Evolutionary conservation across 2,113 vertebrate genomes (phyloP).

Genomic region (Patagioenas fasciata): DNA sequence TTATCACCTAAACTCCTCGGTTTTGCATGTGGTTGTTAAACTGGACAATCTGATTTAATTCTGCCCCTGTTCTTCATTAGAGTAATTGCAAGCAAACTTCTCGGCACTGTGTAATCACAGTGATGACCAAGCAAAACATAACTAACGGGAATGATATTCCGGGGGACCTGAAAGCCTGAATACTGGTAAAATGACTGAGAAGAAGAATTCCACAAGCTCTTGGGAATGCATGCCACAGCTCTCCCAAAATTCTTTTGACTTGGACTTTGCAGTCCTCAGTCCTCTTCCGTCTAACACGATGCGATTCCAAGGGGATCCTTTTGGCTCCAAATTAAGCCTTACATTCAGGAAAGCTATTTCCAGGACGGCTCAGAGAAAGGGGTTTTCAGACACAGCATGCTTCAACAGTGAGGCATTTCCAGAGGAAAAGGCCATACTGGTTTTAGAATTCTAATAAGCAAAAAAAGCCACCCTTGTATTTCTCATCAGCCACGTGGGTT

Average conservation of each 20-base stretch:
- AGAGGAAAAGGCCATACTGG: neutral
- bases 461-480: slow-evolving; percentile 8
- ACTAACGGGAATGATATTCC: neutral
- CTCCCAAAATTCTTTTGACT: neutral
- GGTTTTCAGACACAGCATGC: neutral
- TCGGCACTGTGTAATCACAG: neutral
- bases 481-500: slow-evolving; percentile 68
- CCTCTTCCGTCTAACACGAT: neutral
- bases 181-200: neutral
- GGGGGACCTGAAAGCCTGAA: neutral
- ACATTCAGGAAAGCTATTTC: neutral
- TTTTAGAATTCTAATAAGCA: neutral
- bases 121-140: neutral
- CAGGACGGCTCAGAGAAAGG: neutral
- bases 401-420: neutral
- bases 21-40: neutral
- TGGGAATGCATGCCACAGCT: neutral
- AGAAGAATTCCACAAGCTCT: neutral
- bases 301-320: neutral
- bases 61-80: neutral
- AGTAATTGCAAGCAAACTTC: neutral
- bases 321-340: neutral
- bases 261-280: neutral
- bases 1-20: neutral
- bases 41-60: neutral